Evolutionary conservation across 2,113 vertebrate genomes (phyloP).

Genomic region (Sceloporus tristichus): DNA sequence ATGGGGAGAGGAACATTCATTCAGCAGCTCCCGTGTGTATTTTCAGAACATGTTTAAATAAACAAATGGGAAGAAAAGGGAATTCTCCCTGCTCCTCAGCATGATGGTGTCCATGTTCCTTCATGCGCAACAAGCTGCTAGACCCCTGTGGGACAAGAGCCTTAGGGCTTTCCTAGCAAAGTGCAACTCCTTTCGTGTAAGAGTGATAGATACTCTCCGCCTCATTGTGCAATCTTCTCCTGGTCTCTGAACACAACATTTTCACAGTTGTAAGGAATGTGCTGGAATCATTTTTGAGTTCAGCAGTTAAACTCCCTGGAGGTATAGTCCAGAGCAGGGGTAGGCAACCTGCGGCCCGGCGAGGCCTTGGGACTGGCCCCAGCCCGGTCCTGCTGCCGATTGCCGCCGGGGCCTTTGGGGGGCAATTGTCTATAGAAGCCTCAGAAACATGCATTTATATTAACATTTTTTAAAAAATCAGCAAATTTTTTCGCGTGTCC

Average conservation of each 20-base stretch:
- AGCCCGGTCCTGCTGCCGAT: no score
- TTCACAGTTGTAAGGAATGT: not conserved
- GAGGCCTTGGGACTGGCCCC: no score
- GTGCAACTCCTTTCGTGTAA: not conserved
- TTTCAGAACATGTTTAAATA: conserved; percentile 58
- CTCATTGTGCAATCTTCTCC: not conserved
- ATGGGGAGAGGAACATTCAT: not conserved
- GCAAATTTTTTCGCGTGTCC: no score
- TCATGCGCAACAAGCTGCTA: not conserved
- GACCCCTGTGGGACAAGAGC: not conserved
- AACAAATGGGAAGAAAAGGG: conserved; percentile 26
- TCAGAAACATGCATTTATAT: no score
- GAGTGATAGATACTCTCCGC: not conserved
- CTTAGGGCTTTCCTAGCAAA: not conserved
- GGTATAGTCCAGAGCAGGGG: not conserved
- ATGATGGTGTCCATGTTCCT: conserved; percentile 4
- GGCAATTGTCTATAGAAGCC: no score
- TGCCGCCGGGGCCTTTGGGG: no score
- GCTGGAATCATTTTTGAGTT: not conserved
- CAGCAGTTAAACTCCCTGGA: no score
- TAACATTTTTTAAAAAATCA: no score
- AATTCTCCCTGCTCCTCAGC: fast-evolving
- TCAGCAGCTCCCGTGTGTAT: conserved; percentile 18
- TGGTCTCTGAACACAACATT: not conserved
- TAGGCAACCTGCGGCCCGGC: no score